Evolutionary conservation across 2,888 invertebrate genomes (phyloP).

Genomic region (Xanthostigma xanthostigma): DNA sequence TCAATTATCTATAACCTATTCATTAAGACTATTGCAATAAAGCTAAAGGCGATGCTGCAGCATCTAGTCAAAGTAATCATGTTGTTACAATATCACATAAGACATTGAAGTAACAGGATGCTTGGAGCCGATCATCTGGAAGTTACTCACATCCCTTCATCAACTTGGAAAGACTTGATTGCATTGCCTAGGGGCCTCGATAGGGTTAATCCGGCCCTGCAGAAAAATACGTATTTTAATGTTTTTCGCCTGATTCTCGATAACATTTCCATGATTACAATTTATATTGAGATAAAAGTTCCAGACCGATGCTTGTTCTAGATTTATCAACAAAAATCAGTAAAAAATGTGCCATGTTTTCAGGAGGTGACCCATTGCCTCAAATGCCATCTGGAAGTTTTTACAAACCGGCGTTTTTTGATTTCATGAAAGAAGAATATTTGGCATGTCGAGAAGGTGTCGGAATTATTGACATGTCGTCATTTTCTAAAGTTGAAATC

Average conservation of each 20-base stretch:
- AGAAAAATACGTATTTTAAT: no score
- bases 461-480: slow-evolving; percentile 64
- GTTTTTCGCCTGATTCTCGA: not conserved
- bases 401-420: slow-evolving; percentile 53
- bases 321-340: slow-evolving; percentile 1
- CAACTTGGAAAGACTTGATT: no score
- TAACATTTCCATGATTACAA: not conserved
- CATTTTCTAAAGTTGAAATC: slow-evolving; percentile 60
- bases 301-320: slow-evolving; percentile 3
- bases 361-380: slow-evolving; percentile 32
- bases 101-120: no score
- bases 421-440: slow-evolving; percentile 53
- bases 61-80: no score
- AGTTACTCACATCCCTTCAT: no score
- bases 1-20: no score
- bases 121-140: no score
- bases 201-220: no score
- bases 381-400: slow-evolving; percentile 44
- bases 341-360: slow-evolving; percentile 6
- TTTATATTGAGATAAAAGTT: not conserved
- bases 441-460: slow-evolving; percentile 60
- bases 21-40: no score
- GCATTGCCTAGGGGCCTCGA: no score
- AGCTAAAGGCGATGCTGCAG: no score
- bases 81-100: no score